These are phyloP conservation scores for Rhaphigaster nebulosa DNA, from an alignment of 2,888 invertebrate species.

Conservation along the genomic window DNA sequence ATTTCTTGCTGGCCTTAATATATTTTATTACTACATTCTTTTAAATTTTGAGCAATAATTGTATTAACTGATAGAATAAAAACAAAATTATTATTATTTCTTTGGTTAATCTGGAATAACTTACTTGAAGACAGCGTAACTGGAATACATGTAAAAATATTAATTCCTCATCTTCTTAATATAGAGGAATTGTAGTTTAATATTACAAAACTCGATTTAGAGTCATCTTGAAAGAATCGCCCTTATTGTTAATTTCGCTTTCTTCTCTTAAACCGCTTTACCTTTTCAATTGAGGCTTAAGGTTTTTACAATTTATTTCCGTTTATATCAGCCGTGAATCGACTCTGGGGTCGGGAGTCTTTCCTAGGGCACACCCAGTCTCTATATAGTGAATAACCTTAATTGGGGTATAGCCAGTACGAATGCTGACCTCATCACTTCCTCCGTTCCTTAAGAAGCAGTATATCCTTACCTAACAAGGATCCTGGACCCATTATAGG, in stretches of 20 bases:
- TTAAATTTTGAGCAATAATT: neutral
- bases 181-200: no score
- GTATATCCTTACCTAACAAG: no score
- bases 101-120: no score
- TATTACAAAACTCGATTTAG: no score
- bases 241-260: no score
- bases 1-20: neutral
- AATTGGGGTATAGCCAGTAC: neutral
- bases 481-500: no score
- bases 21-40: neutral
- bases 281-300: neutral
- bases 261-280: neutral
- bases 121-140: no score
- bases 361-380: neutral
- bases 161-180: no score
- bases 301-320: neutral
- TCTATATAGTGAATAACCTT: neutral
- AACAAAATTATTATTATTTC: neutral
- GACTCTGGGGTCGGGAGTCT: neutral
- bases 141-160: no score
- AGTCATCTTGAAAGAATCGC: no score
- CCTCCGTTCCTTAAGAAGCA: no score
- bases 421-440: no score
- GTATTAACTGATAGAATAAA: neutral
- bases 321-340: neutral